Base-by-base conservation (phyloP, 2,797 vertebrate species). In the Triplophysa bombifrons region DNA sequence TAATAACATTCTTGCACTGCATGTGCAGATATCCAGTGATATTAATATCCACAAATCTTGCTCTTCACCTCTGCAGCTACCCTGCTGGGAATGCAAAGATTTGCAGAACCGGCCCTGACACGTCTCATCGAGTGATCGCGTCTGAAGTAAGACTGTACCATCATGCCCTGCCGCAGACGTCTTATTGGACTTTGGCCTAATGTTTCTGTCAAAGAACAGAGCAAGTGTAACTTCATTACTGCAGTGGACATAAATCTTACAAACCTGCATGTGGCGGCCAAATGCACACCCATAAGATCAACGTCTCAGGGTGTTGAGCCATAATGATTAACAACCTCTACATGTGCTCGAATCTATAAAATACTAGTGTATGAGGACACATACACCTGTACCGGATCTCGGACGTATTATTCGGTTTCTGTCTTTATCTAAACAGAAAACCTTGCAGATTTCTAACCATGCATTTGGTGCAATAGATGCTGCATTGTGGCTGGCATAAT, bases 191-290 rank as follows among this genome's bases (percentile, higher is more conserved):
- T 46, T 76, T 63, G 10, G 16, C 61, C 58, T 70, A 50, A 78
- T 78, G 76, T 67, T 19, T 78, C 67, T 64, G 56, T 58, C 58
- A 41, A 78, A 61, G 76, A 78, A 53, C 46, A 38, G 51, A n/a
- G 20, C 13, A 50, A 68, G 55, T 73, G 67, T 61, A 41, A 70
- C 74, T 75, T 72, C 22, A 83, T 83, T 67, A 80, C 82, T 83
- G 78, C 73, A 72, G 82, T 80, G 72, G 76, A 69, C 53, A 75
- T 80, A 70, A 80, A 80, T 83, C 82, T 65, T 30, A 41, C 46
- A 51, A 67, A 63, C 48, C 41, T 44, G 17, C n/a, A 38, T 55
- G 44, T 66, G 72, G 53, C 56, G 1, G 19, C 17, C 64, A 41
- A n/a, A 41, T 19, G 19, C 38, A 66, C 64, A 44, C 63, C 20